Percentiles rank a stretch among this genome's conserved stretches.
phyloP scores from a whole-genome alignment of 2,113 vertebrate species.

The Bothrops jararaca region DNA sequence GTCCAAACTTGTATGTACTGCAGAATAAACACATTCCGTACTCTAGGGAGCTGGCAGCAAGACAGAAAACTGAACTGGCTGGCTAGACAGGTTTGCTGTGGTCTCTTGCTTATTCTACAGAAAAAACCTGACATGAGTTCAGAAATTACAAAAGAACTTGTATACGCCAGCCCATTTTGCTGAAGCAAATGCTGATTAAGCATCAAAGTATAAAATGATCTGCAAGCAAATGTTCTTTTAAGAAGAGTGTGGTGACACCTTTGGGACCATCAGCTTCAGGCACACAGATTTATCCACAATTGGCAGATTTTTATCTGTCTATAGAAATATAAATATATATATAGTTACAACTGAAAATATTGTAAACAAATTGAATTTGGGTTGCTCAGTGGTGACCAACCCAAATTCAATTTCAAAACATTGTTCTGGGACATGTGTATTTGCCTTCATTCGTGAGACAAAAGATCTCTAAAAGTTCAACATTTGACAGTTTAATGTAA shows the following conservation, averaged over 20 bases:
- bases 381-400: too few species aligned
- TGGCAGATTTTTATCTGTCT: not conserved
- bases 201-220: not conserved
- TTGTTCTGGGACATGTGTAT: too few species aligned
- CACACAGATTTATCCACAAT: not conserved
- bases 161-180: not conserved
- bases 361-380: not conserved
- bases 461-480: not conserved
- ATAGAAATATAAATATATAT: too few species aligned
- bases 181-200: not conserved
- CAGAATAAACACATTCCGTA: constrained; percentile 17
- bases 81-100: constrained; percentile 19
- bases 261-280: not conserved
- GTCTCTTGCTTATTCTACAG: constrained; percentile 14
- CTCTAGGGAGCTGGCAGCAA: constrained; percentile 3
- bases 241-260: not conserved
- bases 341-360: not conserved
- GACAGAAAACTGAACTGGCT: constrained; percentile 5
- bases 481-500: not conserved
- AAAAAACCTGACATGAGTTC: not conserved
- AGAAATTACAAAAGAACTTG: constrained; percentile 9
- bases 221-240: not conserved
- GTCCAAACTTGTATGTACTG: not conserved
- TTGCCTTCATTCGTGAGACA: not conserved
- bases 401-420: too few species aligned